Base-by-base conservation (phyloP, 2,113 vertebrate species). In the Opisthocomus hoazin region DNA sequence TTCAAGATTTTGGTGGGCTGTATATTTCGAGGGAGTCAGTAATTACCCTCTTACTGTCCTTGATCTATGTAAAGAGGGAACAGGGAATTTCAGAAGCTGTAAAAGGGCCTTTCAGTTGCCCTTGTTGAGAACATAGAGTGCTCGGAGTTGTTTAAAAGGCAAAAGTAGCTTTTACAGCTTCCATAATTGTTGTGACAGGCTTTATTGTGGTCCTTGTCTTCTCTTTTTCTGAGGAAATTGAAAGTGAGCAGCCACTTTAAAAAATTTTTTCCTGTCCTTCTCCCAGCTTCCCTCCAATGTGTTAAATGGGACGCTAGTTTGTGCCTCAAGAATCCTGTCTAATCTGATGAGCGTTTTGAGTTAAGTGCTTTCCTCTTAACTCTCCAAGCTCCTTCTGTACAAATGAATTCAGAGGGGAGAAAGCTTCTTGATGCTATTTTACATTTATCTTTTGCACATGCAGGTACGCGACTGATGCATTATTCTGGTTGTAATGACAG, bases 181-280 rank as follows among this genome's bases (percentile, higher is more conserved):
- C 61, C 46, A 84, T 32, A 96, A 87, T 74, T 70, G 75, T 90
- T 96, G 71, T 94, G 91, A 89, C 87, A 94, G 76, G 53, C 21
- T 93, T 84, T 92, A 73, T 75, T 79, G 61, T 84, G 76, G 86
- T 87, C 46, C 66, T 63, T 86, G 75, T 92, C 75, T 74, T 58
- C 43, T 84, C 46, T 86, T 84, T 57, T 93, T 54, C 68, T 74
- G 43, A 89, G 64, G 36, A 84, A 89, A 89, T 34, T 76, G 54
- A 78, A 94, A 90, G n/a, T 58, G 60, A 95, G 18, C n/a, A 86
- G 27, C n/a, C 64, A 41, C 75, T 80, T 94, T 6, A 73, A 79
- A 89, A 93, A 60, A 51, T 70, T 84, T 56, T 83, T 76, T 77
- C 48, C 82, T 45, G 27, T 65, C 64, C 37, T 76, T 81, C 69